Conservation (phyloP, 2,113 vertebrate genomes). For the Morone chrysops region DNA sequence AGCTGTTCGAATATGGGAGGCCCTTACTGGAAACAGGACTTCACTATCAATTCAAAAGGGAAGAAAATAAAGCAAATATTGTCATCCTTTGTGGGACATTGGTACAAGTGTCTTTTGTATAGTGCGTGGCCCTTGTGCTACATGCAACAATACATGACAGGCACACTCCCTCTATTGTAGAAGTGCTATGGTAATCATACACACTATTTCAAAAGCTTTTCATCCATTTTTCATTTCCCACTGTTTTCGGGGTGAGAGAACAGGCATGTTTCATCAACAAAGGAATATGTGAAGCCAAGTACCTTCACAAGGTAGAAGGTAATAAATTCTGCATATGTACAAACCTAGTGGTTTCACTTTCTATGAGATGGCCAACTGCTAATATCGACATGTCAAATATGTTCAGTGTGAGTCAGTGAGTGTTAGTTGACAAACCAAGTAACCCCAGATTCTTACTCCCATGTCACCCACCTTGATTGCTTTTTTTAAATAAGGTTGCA, state of each 20-base stretch:
- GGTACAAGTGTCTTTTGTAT: slow-evolving; percentile 61
- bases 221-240: slow-evolving; percentile 71
- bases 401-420: slow-evolving; percentile 18
- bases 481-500: neutral
- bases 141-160: slow-evolving; percentile 58
- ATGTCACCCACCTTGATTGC: neutral
- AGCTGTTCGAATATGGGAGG: slow-evolving; percentile 51
- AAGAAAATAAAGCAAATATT: slow-evolving; percentile 59
- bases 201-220: slow-evolving; percentile 72
- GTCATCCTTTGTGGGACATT: slow-evolving; percentile 58
- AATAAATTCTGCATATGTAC: slow-evolving; percentile 55
- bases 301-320: slow-evolving; percentile 37
- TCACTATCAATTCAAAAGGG: slow-evolving; percentile 56
- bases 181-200: slow-evolving; percentile 68
- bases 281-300: slow-evolving; percentile 56
- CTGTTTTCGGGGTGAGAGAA: slow-evolving; percentile 62
- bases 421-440: slow-evolving; percentile 30
- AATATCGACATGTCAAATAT: slow-evolving; percentile 23
- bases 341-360: slow-evolving; percentile 44
- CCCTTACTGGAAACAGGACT: slow-evolving; percentile 51
- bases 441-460: slow-evolving; percentile 3
- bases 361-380: slow-evolving; percentile 8
- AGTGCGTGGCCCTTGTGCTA: slow-evolving; percentile 45
- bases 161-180: slow-evolving; percentile 38
- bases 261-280: slow-evolving; percentile 72